phyloP scores from a whole-genome alignment of 37 sponge, comb jelly and placozoan species.

The Haliclona indistincta region DNA sequence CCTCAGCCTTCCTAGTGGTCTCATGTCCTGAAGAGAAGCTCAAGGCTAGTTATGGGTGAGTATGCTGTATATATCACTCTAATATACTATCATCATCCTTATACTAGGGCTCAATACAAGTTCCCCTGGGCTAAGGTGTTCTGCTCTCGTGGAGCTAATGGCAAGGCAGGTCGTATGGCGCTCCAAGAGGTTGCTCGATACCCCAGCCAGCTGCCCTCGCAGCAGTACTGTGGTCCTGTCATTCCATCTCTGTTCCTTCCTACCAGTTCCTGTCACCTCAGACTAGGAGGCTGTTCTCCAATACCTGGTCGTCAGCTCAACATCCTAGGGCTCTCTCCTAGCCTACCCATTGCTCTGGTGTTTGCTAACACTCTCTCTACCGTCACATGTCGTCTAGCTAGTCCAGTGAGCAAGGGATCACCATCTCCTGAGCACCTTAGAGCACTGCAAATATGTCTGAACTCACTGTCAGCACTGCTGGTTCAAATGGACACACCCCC shows the following conservation, averaged over 20 bases:
- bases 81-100: not conserved
- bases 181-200: constrained; percentile 88
- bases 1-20: constrained; percentile 58
- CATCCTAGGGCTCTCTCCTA: constrained; percentile 62
- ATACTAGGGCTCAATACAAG: constrained; percentile 49
- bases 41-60: constrained; percentile 14
- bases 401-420: not conserved
- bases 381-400: constrained; percentile 13
- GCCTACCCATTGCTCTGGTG: constrained; percentile 75
- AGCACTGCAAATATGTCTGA: constrained; percentile 33
- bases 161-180: constrained; percentile 74
- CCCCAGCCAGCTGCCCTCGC: constrained; percentile 66
- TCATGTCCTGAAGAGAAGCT: constrained; percentile 45
- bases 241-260: constrained; percentile 86
- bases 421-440: not conserved
- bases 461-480: constrained; percentile 38
- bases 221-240: constrained; percentile 64
- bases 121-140: constrained; percentile 71
- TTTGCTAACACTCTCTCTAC: constrained; percentile 50
- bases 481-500: constrained; percentile 18
- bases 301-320: constrained; percentile 30
- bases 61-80: not conserved
- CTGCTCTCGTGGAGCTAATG: constrained; percentile 69
- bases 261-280: constrained; percentile 69
- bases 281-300: constrained; percentile 47